phyloP scores from a whole-genome alignment of 2,888 invertebrate species.

The Drosophila colorata region DNA sequence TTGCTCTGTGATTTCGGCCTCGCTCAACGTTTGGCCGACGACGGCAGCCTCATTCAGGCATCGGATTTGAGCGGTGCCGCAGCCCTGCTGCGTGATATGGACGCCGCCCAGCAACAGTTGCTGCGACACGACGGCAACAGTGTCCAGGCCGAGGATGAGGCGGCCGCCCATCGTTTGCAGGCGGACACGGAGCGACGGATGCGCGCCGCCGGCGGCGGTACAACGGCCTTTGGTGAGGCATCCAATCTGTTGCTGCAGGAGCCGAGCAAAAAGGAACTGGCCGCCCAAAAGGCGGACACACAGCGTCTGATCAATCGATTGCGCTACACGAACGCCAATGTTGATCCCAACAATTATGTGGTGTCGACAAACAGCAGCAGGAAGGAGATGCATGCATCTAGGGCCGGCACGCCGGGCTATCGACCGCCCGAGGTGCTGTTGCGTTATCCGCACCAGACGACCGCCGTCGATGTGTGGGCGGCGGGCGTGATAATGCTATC shows the following conservation, averaged over 20 bases:
- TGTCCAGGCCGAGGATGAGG: conserved; percentile 55
- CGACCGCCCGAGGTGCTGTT: conserved; percentile 94
- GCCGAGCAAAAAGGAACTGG: conserved; percentile 87
- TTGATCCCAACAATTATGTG: conserved; percentile 88
- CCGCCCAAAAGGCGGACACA: conserved; percentile 69
- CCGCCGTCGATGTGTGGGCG: conserved; percentile 96
- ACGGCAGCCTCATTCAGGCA: conserved; percentile 52
- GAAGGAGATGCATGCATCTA: conserved; percentile 89
- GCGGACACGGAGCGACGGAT: conserved; percentile 16
- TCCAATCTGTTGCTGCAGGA: conserved; percentile 83
- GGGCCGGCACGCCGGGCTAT: conserved; percentile 96
- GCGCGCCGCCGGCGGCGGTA: conserved; percentile 36
- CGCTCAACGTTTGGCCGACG: conserved; percentile 88
- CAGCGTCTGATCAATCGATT: conserved; percentile 64
- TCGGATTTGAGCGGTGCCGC: conserved; percentile 44
- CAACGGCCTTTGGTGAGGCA: conserved; percentile 40
- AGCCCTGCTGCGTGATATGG: conserved; percentile 42
- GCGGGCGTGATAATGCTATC: conserved; percentile 93
- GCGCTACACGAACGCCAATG: conserved; percentile 87
- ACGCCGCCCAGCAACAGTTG: conserved; percentile 36
- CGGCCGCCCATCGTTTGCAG: conserved; percentile 17
- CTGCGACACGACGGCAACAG: conserved; percentile 59
- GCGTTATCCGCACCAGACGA: conserved; percentile 91
- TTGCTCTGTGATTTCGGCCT: conserved; percentile 95
- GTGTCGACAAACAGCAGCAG: conserved; percentile 87